A percentile compares a stretch with the other conserved stretches of the same genome.
phyloP scores from a whole-genome alignment of 2,888 invertebrate genomes.

The Lasioglossum figueresi region DNA sequence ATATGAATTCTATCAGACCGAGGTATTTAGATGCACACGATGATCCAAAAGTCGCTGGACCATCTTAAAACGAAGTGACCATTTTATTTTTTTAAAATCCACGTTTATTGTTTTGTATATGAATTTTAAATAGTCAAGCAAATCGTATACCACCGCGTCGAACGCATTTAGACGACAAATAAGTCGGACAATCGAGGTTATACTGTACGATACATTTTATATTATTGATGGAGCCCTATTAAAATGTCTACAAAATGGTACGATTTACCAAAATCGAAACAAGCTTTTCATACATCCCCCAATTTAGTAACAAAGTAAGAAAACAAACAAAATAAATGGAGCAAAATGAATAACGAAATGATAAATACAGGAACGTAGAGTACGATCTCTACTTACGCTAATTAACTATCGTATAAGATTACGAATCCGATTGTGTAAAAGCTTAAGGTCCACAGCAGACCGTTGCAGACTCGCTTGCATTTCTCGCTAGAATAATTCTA shows the following conservation, averaged over 20 bases:
- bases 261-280: not conserved
- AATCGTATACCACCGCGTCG: too few relatives aligned
- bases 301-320: not conserved
- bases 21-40: too few relatives aligned
- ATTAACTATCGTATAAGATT: not conserved
- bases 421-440: not conserved
- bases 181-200: too few relatives aligned
- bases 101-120: too few relatives aligned
- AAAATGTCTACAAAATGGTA: too few relatives aligned
- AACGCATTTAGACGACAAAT: too few relatives aligned
- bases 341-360: not conserved
- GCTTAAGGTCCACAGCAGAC: not conserved
- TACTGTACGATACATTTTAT: too few relatives aligned
- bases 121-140: too few relatives aligned
- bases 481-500: not conserved
- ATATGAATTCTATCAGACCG: too few relatives aligned
- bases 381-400: not conserved
- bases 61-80: too few relatives aligned
- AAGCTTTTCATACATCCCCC: not conserved
- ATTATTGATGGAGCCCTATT: too few relatives aligned
- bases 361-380: not conserved
- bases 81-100: too few relatives aligned
- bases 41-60: not conserved
- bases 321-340: not conserved
- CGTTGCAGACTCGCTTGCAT: not conserved